Percentiles rank a stretch among this genome's conserved stretches.
These are phyloP conservation scores for Takifugu bimaculatus DNA, from an alignment of 2,113 vertebrate species.

Conservation along the genomic window DNA sequence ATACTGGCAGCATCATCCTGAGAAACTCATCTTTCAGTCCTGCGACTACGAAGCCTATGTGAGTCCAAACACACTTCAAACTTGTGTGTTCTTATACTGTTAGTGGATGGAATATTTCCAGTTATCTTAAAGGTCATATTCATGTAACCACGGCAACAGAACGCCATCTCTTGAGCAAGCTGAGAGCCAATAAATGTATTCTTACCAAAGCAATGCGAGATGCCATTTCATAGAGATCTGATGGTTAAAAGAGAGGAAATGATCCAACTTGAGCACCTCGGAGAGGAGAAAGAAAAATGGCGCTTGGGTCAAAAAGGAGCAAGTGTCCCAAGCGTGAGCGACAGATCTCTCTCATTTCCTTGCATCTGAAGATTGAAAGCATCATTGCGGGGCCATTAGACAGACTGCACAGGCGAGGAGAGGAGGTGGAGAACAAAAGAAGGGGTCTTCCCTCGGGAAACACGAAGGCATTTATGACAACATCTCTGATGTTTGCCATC, in stretches of 20 bases:
- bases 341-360: slow-evolving; percentile 5
- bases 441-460: slow-evolving; percentile 14
- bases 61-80: slow-evolving; percentile 66
- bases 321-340: no score
- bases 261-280: not conserved
- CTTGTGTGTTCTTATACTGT: not conserved
- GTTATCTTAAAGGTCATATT: not conserved
- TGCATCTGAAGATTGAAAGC: slow-evolving; percentile 29
- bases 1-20: slow-evolving; percentile 98
- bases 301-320: no score
- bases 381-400: slow-evolving; percentile 23
- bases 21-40: slow-evolving; percentile 99
- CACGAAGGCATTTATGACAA: slow-evolving; percentile 29
- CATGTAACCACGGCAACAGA: slow-evolving; percentile 53
- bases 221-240: not conserved
- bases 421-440: not conserved
- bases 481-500: slow-evolving; percentile 27
- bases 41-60: slow-evolving; percentile 99
- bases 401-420: slow-evolving; percentile 14
- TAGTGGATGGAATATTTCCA: no score
- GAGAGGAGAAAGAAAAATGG: no score
- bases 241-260: not conserved
- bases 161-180: slow-evolving; percentile 29
- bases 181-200: slow-evolving; percentile 11
- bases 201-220: slow-evolving; percentile 16